A percentile compares a stretch with the other conserved stretches of the same genome.
These are phyloP conservation scores for Eumaeus atala DNA, from an alignment of 1,140 invertebrate species.

Conservation along the genomic window DNA sequence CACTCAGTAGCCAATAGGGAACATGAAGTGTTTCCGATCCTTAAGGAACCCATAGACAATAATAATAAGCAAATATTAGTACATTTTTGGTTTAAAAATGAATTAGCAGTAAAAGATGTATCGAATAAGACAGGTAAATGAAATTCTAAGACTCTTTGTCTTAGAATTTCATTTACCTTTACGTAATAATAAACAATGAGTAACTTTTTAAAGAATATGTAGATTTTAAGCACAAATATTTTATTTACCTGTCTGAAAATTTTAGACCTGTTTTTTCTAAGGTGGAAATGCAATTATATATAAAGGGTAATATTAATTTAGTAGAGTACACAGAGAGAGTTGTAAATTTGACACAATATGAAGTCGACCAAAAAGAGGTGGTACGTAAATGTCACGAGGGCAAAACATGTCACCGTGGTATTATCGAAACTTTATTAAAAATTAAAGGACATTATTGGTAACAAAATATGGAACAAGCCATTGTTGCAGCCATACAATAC, in stretches of 20 bases:
- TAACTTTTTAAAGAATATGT: conserved; percentile 21
- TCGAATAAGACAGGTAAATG: too few relatives aligned
- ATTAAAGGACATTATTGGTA: too few relatives aligned
- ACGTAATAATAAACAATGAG: conserved; percentile 21
- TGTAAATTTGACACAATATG: neutral
- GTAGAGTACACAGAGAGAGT: conserved; percentile 7
- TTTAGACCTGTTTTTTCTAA: neutral
- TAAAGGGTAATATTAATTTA: neutral
- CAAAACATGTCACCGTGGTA: conserved; percentile 22
- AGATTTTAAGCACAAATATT: neutral
- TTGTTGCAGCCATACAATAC: conserved; percentile 23
- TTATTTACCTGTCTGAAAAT: neutral
- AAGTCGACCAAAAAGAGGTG: conserved; percentile 20
- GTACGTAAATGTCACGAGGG: conserved; percentile 27
- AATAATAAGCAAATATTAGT: too few relatives aligned
- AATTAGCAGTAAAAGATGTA: neutral
- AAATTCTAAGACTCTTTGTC: conserved; percentile 1
- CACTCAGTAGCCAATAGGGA: too few relatives aligned
- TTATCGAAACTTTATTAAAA: conserved; percentile 11
- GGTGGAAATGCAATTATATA: neutral
- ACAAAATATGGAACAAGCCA: too few relatives aligned
- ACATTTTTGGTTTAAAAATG: conserved; percentile 15
- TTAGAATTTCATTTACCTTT: conserved; percentile 6
- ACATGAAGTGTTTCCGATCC: too few relatives aligned
- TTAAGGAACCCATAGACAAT: conserved; percentile 29